Evolutionary conservation across 2,888 invertebrate genomes (phyloP).

Genomic region (Clepsis dumicolana): DNA sequence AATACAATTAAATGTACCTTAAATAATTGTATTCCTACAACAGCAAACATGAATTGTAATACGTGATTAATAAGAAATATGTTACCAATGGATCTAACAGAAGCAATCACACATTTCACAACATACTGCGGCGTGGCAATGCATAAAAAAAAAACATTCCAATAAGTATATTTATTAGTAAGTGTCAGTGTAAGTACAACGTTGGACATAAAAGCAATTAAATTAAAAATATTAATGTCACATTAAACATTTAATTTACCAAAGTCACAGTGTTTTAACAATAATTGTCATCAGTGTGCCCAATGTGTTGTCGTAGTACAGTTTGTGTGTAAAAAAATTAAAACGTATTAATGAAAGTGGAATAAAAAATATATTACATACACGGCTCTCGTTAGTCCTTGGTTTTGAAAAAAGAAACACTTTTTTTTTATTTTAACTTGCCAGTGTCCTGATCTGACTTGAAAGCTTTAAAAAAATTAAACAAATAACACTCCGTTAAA

Average conservation of each 20-base stretch:
- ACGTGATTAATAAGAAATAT: slow-evolving; percentile 99
- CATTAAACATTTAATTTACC: slow-evolving; percentile 45
- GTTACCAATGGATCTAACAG: slow-evolving; percentile 99
- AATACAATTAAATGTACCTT: slow-evolving; percentile 91
- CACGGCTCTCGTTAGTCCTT: slow-evolving; percentile 75
- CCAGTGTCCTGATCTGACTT: slow-evolving; percentile 76
- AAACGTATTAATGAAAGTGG: slow-evolving; percentile 60
- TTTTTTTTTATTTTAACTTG: slow-evolving; percentile 55
- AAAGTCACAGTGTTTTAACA: slow-evolving; percentile 37
- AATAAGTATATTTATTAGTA: slow-evolving; percentile 37
- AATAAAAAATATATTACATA: slow-evolving; percentile 60
- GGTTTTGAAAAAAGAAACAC: slow-evolving; percentile 61
- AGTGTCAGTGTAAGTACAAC: slow-evolving; percentile 31
- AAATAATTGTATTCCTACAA: slow-evolving; percentile 99
- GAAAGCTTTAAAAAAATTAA: slow-evolving; percentile 54
- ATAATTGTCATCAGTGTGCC: slow-evolving; percentile 61
- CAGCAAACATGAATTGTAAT: slow-evolving; percentile 99
- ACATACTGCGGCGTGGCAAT: slow-evolving; percentile 91
- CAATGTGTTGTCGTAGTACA: slow-evolving; percentile 64
- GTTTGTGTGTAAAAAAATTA: slow-evolving; percentile 61
- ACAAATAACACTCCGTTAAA: slow-evolving; percentile 62
- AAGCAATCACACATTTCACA: slow-evolving; percentile 99
- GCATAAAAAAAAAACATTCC: slow-evolving; percentile 53
- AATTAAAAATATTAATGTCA: slow-evolving; percentile 29
- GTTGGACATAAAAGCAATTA: slow-evolving; percentile 1